Percentiles rank a stretch among this genome's conserved stretches.
phyloP scores from a whole-genome alignment of 2,797 vertebrate genomes.

The Linurgus olivaceus region DNA sequence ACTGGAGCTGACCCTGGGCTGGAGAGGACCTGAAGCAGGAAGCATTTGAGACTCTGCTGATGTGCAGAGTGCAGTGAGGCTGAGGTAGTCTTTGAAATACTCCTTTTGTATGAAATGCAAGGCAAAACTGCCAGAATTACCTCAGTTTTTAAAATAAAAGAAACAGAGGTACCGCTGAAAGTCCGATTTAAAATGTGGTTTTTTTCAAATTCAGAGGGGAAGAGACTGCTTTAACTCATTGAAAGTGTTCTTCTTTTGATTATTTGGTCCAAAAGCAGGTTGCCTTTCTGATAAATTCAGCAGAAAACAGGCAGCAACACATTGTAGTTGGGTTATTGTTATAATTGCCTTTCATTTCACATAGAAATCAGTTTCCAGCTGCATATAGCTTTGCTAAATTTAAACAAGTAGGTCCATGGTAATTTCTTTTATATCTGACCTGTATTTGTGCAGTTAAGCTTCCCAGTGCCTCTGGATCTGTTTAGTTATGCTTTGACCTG shows the following conservation, averaged over 20 bases:
- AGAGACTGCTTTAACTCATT: background rate
- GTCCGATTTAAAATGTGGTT: background rate
- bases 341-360: background rate
- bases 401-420: background rate
- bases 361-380: background rate
- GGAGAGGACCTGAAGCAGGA: background rate
- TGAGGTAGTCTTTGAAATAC: background rate
- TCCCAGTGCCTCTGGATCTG: background rate
- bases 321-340: background rate
- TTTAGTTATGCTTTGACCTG: background rate
- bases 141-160: slow-evolving; percentile 29
- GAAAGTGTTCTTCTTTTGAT: background rate
- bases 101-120: background rate
- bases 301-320: background rate
- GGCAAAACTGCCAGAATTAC: slow-evolving; percentile 22
- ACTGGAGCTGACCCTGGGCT: background rate
- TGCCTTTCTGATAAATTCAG: background rate
- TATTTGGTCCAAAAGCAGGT: background rate
- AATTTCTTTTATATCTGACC: background rate
- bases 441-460: background rate
- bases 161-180: background rate
- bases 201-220: background rate
- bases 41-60: background rate
- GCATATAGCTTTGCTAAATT: background rate
- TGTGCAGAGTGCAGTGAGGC: background rate